phyloP scores from a whole-genome alignment of 1,140 invertebrate genomes.

The Drosophila sproati region DNA sequence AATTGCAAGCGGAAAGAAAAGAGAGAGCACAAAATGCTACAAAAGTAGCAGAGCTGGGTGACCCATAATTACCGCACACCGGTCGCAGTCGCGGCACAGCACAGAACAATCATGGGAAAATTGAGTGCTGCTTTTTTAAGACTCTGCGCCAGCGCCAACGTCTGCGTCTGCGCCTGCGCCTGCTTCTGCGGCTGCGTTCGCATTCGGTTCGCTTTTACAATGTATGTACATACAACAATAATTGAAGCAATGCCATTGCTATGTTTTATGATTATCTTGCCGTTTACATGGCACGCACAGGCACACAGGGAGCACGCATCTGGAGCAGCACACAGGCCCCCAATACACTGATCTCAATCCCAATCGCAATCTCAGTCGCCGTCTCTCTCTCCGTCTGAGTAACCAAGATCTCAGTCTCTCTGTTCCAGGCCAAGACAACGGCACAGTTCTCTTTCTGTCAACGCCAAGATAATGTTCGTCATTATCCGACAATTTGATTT shows the following conservation, averaged over 20 bases:
- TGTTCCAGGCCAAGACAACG: slow-evolving; percentile 3
- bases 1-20: slow-evolving; percentile 70
- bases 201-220: slow-evolving; percentile 40
- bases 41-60: slow-evolving; percentile 53
- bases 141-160: background rate
- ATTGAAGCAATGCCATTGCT: slow-evolving; percentile 78
- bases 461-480: slow-evolving; percentile 56
- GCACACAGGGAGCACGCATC: slow-evolving; percentile 29
- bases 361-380: slow-evolving; percentile 30
- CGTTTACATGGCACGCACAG: slow-evolving; percentile 73
- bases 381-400: too few relatives aligned
- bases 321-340: slow-evolving; percentile 21
- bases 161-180: background rate
- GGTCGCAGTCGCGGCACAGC: slow-evolving; percentile 28
- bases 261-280: slow-evolving; percentile 78
- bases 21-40: slow-evolving; percentile 36
- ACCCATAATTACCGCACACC: slow-evolving; percentile 76
- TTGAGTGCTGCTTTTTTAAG: slow-evolving; percentile 21
- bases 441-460: slow-evolving; percentile 50
- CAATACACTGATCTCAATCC: slow-evolving; percentile 32
- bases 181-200: slow-evolving; percentile 11
- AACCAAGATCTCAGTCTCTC: background rate
- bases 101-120: slow-evolving; percentile 81
- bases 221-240: slow-evolving; percentile 42
- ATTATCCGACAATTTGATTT: slow-evolving; percentile 61